Conservation (phyloP, 2,797 vertebrate species). For the Harpagifer antarcticus region DNA sequence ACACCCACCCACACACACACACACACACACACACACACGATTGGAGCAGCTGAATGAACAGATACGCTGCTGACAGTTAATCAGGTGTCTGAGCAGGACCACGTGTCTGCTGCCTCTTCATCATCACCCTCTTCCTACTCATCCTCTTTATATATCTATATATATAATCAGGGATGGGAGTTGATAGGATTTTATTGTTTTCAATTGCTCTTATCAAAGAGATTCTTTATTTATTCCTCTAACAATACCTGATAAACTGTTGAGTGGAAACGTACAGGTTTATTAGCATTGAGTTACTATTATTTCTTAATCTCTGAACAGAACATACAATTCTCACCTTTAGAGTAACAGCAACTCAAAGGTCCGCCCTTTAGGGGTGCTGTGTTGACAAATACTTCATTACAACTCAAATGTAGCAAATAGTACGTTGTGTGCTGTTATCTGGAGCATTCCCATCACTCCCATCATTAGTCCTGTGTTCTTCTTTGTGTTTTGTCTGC, state of each 20-base stretch:
- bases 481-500: too few species aligned
- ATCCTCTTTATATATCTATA: background rate
- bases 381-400: background rate
- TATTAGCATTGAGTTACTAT: too few species aligned
- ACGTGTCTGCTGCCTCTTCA: conserved; percentile 24
- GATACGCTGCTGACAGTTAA: conserved; percentile 66
- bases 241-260: background rate
- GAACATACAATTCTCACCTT: background rate
- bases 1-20: conserved; percentile 5
- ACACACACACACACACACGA: conserved; percentile 8
- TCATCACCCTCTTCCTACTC: conserved; percentile 8
- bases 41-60: conserved; percentile 66
- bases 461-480: background rate
- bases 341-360: background rate
- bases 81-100: conserved; percentile 59
- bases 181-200: background rate
- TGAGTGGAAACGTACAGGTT: too few species aligned
- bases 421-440: background rate
- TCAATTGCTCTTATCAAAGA: background rate
- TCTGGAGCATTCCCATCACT: background rate
- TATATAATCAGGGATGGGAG: background rate
- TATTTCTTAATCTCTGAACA: too few species aligned
- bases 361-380: background rate
- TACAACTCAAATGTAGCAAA: background rate
- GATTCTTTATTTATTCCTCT: background rate